These are phyloP conservation scores for Vireo griseus DNA, from an alignment of 2,797 vertebrate genomes.

Conservation along the genomic window DNA sequence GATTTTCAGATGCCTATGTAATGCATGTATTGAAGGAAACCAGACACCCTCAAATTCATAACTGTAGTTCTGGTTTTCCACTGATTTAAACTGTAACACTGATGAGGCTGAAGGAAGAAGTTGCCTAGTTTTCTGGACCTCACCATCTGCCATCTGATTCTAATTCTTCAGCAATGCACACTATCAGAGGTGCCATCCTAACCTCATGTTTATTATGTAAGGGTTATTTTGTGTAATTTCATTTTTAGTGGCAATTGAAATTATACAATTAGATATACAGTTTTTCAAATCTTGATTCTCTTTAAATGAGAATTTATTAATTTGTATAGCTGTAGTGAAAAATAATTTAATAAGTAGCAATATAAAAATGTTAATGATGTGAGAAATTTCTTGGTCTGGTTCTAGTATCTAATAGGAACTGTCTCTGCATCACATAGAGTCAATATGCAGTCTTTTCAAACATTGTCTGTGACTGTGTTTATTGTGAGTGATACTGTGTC, in stretches of 20 bases:
- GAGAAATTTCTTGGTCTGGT: not conserved
- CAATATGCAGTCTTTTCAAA: not conserved
- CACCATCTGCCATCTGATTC: not conserved
- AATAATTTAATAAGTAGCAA: not conserved
- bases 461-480: not conserved
- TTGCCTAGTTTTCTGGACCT: not conserved
- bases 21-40: not conserved
- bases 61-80: not conserved
- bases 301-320: not conserved
- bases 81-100: not conserved
- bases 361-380: not conserved
- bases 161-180: not conserved
- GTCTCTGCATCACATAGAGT: not conserved
- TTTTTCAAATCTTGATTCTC: not conserved
- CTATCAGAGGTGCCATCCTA: not conserved
- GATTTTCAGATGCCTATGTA: not conserved
- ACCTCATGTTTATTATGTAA: fast-evolving
- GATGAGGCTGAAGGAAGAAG: not conserved
- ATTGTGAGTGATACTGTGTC: too few species aligned
- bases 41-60: not conserved
- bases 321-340: not conserved
- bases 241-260: not conserved
- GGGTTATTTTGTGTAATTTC: not conserved
- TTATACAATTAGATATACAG: not conserved
- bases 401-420: not conserved